Base-by-base conservation (phyloP, 2,888 invertebrate species). In the Torymus aiolomorphi region DNA sequence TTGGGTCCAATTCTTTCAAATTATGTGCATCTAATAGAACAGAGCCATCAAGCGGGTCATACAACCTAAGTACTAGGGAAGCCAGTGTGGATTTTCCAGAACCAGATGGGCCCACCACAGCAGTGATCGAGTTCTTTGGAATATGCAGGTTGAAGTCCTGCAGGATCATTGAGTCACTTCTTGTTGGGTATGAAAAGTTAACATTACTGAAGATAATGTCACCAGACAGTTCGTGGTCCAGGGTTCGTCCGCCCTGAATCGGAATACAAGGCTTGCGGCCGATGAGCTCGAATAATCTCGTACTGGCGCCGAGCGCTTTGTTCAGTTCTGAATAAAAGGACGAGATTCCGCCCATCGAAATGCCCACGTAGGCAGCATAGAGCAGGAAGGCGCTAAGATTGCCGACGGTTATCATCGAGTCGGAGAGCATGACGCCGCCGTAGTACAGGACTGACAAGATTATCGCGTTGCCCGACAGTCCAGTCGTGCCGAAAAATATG, bases 31-130 rank as follows among this genome's bases (percentile, higher is more conserved):
- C 98, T 24, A 98, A 88, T 67, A 92, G 88, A 72, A 98, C 92
- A 10, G 88, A 88, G 0, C 97, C 97, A 80, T 90, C 86, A 2
- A 92, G 91, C 0, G 98, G 97, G 88, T 98, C 97, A 88, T 98
- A 98, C 0, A 96, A 91, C 86, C 98, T 92, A 69, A 98, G 91
- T 82, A 99, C 92, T 1, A 99, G 92, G 0, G 95, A 92, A 0
- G 96, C 97, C 78, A 98, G 92, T 0, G 99, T 98, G 69, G 97
- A 97, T 91, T 99, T 99, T 0, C 99, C 99, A 42, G 97, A 97
- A 0, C 98, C 98, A 79, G 97, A 98, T 0, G 96, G 92, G 0
- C 98, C 98, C 0, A 99, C 95, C 16, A 95, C 88, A 0, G 97
- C 97, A 12, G 96, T 93, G 0, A 96, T 94, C 82, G 93, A 93